Base-by-base conservation (phyloP, 2,888 invertebrate genomes). In the Rhimphoctona megacephalus region DNA sequence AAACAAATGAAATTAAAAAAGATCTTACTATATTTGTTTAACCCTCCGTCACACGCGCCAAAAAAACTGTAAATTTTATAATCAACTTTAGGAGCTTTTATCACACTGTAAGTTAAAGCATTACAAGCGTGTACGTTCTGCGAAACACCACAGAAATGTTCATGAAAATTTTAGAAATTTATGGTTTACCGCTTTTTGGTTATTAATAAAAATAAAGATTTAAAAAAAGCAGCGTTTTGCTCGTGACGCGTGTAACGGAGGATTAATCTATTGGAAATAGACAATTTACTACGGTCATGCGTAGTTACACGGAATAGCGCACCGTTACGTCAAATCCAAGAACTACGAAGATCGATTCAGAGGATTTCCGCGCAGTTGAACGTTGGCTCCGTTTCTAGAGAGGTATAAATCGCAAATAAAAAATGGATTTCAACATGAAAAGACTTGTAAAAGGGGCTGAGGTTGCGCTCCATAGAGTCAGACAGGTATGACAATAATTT, bases 391-490 rank as follows among this genome's bases (percentile, higher is more conserved):
- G 74, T 64, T 84, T 86, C 78, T 81, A 81, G 83, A 79, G 66
- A 74, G 81, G 30, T 46, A 64, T 64, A 36, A 61, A 74, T 78
- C 54, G 77, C 33, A 54, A 8, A 72, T 70, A 77, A 91, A 94
- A 94, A 92, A 97, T 97, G 96, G 97, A 97, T 95, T 97, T 97
- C 93, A 97, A 97, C 94, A 95, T 98, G 87, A 98, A 98, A 94
- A 98, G 98, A 94, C 95, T 98, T 85, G 97, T 98, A 0, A 97
- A 97, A 92, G 98, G 97, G 93, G 98, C 98, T 87, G 97, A 97
- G 30, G 96, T 97, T 61, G 97, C 96, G 9, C 95, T 98, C 85
- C 97, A 97, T 91, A 95, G 98, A 90, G 98, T 98, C 85, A 97
- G 98, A 22, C 98, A 98, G 96, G 98, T 98, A 74, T 14, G 78